phyloP scores from a whole-genome alignment of 2,888 invertebrate species.

The Tenodera sinensis region DNA sequence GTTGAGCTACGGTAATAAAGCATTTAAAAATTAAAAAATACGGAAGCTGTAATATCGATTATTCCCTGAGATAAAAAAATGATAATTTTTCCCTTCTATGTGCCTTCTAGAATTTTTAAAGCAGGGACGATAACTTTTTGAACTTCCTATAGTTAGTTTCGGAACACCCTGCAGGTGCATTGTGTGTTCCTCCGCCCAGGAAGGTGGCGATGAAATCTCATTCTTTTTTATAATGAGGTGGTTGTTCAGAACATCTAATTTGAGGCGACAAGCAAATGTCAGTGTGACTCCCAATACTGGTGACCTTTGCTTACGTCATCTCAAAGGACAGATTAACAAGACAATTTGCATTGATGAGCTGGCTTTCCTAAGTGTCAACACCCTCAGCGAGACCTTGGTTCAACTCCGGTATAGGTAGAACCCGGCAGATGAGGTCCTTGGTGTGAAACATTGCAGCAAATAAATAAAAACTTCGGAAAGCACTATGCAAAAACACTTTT shows the following conservation, averaged over 20 bases:
- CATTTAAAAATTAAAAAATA: no score
- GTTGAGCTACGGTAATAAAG: no score
- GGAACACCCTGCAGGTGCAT: not conserved
- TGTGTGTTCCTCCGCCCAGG: not conserved
- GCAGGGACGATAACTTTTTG: no score
- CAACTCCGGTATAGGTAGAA: not conserved
- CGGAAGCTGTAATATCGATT: no score
- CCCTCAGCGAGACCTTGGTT: not conserved
- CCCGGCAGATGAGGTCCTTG: no score
- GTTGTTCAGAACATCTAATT: not conserved
- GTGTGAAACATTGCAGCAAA: no score
- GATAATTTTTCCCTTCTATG: no score
- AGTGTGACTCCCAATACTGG: conserved; percentile 1
- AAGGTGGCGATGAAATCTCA: not conserved
- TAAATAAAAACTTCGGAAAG: no score
- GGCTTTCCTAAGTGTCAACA: not conserved
- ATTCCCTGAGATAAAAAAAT: no score
- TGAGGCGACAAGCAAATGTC: conserved; percentile 5
- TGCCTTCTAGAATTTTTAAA: no score
- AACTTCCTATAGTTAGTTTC: not conserved
- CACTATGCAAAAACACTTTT: no score
- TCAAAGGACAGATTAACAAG: conserved; percentile 18
- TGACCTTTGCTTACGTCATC: conserved; percentile 17
- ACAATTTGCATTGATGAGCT: conserved; percentile 11
- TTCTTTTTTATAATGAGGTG: not conserved